A percentile compares a stretch with the other conserved stretches of the same genome.
phyloP scores from a whole-genome alignment of 2,888 invertebrate genomes.

The Tanytarsus gracilentus region DNA sequence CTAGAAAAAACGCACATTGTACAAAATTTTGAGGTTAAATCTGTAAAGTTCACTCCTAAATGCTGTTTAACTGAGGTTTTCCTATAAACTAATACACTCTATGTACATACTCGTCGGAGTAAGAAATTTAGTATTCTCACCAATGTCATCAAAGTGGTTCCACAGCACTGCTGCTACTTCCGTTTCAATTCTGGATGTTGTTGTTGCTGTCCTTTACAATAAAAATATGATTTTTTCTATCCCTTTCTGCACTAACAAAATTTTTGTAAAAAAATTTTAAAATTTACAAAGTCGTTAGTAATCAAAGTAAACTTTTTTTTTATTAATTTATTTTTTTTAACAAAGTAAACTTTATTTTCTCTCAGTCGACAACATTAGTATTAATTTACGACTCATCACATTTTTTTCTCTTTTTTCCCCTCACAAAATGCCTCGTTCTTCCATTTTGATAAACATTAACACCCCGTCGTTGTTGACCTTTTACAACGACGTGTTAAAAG shows the following conservation, averaged over 20 bases:
- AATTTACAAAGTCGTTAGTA: neutral
- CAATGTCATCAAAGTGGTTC: too few relatives aligned
- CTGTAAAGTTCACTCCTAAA: neutral
- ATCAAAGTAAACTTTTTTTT: too few relatives aligned
- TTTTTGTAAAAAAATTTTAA: too few relatives aligned
- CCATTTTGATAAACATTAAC: neutral
- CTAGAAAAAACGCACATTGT: neutral
- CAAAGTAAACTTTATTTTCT: neutral
- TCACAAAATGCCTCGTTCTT: neutral
- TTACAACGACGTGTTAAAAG: conserved; percentile 42
- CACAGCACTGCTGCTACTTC: too few relatives aligned
- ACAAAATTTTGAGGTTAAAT: conserved; percentile 4
- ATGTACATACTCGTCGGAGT: neutral
- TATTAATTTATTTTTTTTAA: too few relatives aligned
- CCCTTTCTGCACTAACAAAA: too few relatives aligned
- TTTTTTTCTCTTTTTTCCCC: neutral
- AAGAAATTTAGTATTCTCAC: too few relatives aligned
- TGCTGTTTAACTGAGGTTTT: neutral
- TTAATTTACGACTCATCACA: conserved; percentile 10
- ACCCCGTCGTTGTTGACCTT: too few relatives aligned
- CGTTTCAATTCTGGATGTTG: too few relatives aligned
- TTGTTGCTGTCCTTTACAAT: too few relatives aligned
- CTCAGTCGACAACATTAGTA: neutral
- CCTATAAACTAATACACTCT: conserved; percentile 9
- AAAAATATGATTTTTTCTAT: too few relatives aligned